Conservation (phyloP, 2,888 invertebrate genomes). For the Didymodactylos carnosus region DNA sequence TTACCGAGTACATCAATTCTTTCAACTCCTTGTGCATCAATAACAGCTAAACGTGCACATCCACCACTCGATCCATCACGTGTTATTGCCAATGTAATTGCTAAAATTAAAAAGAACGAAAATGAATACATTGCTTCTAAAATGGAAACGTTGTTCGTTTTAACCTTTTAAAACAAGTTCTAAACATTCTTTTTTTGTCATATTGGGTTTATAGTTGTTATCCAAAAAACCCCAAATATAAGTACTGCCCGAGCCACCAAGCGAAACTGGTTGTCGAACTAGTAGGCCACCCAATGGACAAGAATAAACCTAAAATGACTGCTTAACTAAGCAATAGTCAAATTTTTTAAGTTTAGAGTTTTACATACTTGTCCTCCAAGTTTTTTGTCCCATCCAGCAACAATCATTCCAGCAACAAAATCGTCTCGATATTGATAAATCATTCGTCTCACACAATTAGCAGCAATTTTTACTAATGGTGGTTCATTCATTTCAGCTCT, state of each 20-base stretch:
- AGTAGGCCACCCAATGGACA: constrained; percentile 71
- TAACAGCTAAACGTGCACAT: constrained; percentile 64
- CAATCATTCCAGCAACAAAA: constrained; percentile 74
- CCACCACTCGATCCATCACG: constrained; percentile 89
- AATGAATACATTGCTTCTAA: too few relatives aligned
- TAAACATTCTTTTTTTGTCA: constrained; percentile 64
- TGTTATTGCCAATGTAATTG: constrained; percentile 65
- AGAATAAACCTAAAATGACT: constrained; percentile 40
- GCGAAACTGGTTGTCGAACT: constrained; percentile 60
- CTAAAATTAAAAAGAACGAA: constrained; percentile 40
- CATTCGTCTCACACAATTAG: constrained; percentile 71
- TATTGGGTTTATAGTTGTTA: constrained; percentile 63
- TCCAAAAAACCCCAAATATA: constrained; percentile 87
- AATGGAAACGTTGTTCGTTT: too few relatives aligned
- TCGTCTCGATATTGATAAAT: constrained; percentile 90
- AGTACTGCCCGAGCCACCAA: constrained; percentile 82
- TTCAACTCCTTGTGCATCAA: constrained; percentile 64
- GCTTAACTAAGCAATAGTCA: neutral
- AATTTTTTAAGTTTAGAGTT: neutral
- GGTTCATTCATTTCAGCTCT: constrained; percentile 60
- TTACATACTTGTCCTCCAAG: constrained; percentile 52
- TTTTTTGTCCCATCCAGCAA: constrained; percentile 84
- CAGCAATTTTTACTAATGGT: constrained; percentile 68
- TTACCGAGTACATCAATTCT: constrained; percentile 47
- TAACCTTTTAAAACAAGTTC: constrained; percentile 68